These are phyloP conservation scores for Anoplopoma fimbria DNA, from an alignment of 2,113 vertebrate species.

Conservation along the genomic window DNA sequence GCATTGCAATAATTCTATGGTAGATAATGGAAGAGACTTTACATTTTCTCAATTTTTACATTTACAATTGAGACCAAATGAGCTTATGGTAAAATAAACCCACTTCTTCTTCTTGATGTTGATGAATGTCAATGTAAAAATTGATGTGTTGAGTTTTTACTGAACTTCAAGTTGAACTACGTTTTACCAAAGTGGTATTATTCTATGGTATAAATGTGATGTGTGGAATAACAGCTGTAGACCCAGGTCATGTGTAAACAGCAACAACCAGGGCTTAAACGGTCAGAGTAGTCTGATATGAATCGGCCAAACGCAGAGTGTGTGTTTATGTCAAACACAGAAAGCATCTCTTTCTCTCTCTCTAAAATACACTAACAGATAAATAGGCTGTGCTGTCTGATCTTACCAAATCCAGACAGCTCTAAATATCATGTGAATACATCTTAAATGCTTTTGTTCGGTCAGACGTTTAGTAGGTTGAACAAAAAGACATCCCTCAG, in stretches of 20 bases:
- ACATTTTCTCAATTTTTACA: background rate
- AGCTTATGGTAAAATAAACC: no score
- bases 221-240: background rate
- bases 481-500: background rate
- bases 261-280: background rate
- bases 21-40: background rate
- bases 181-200: background rate
- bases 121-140: background rate
- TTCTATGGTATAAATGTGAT: background rate
- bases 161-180: background rate
- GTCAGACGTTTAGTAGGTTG: background rate
- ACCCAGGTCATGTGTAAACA: slow-evolving; percentile 1
- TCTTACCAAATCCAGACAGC: background rate
- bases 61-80: background rate
- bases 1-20: background rate
- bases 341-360: background rate
- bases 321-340: background rate
- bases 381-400: no score
- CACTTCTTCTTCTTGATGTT: background rate
- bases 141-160: background rate
- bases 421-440: background rate
- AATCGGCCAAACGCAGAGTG: background rate
- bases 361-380: background rate
- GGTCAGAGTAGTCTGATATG: background rate
- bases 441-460: background rate